These are phyloP conservation scores for Spisula solida DNA, from an alignment of 2,888 invertebrate genomes.

Conservation along the genomic window DNA sequence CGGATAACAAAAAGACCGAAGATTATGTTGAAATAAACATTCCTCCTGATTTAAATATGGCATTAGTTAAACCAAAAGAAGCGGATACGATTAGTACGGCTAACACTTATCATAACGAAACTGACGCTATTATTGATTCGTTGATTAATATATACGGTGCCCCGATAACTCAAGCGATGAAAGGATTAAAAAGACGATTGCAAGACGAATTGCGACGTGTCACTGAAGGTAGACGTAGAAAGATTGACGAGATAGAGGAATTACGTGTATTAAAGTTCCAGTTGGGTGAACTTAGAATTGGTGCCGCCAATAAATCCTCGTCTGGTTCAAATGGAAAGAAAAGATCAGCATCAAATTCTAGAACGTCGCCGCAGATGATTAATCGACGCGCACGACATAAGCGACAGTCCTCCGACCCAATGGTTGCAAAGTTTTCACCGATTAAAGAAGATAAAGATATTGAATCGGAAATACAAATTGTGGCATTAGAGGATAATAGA, in stretches of 20 bases:
- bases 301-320: constrained; percentile 66
- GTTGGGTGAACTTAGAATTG: constrained; percentile 82
- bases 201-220: constrained; percentile 88
- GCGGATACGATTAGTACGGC: constrained; percentile 59
- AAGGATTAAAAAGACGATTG: constrained; percentile 86
- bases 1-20: constrained; percentile 65
- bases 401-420: constrained; percentile 89
- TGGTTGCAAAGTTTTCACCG: constrained; percentile 89
- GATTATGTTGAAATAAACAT: constrained; percentile 75
- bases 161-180: constrained; percentile 86
- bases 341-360: constrained; percentile 63
- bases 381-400: constrained; percentile 87
- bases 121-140: constrained; percentile 83
- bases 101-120: constrained; percentile 78
- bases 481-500: constrained; percentile 65
- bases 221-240: constrained; percentile 86
- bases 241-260: constrained; percentile 88
- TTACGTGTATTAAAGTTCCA: constrained; percentile 85
- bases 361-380: constrained; percentile 85
- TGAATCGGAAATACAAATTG: constrained; percentile 86
- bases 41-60: constrained; percentile 68
- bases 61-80: constrained; percentile 52
- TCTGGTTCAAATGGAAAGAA: constrained; percentile 74
- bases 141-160: constrained; percentile 85
- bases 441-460: constrained; percentile 89